Conservation (phyloP, 2,888 invertebrate species). For the Apeira syringaria region DNA sequence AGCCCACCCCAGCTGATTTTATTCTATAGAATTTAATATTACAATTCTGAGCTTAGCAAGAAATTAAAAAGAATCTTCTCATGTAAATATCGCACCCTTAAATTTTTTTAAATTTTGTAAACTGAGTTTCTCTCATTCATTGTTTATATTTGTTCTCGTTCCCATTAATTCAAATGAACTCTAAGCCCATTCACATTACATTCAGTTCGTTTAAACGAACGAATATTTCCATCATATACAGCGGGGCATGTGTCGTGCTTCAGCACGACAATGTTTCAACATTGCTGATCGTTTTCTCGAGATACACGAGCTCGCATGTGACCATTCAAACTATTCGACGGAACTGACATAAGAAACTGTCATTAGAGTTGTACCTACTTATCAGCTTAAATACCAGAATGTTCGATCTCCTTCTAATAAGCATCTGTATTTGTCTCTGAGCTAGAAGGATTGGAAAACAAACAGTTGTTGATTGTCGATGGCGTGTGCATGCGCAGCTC, state of each 20-base stretch:
- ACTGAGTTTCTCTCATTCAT: too few species aligned
- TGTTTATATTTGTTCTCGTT: too few species aligned
- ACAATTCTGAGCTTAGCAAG: too few species aligned
- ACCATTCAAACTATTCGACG: conserved; percentile 74
- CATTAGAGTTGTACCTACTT: conserved; percentile 52
- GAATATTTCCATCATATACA: neutral
- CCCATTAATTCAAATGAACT: too few species aligned
- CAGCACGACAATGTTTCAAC: too few species aligned
- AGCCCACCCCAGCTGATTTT: too few species aligned
- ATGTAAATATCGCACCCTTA: too few species aligned
- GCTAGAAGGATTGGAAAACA: conserved; percentile 50
- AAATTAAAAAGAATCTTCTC: too few species aligned
- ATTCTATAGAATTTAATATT: too few species aligned
- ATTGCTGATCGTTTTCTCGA: conserved; percentile 59
- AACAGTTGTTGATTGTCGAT: conserved; percentile 32
- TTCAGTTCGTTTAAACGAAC: neutral
- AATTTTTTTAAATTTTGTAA: too few species aligned
- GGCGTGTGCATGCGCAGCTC: conserved; percentile 47
- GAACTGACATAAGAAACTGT: conserved; percentile 76
- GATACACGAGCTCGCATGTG: conserved; percentile 64
- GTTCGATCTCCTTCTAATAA: conserved; percentile 51
- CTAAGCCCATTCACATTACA: too few species aligned
- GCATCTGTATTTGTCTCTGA: conserved; percentile 43
- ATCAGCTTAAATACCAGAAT: conserved; percentile 64
- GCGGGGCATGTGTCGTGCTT: conserved; percentile 43